Evolutionary conservation across 2,113 vertebrate genomes (phyloP), one percentile per base, ranked within the genome.

Genomic region (Halcyon malimbica): DNA sequence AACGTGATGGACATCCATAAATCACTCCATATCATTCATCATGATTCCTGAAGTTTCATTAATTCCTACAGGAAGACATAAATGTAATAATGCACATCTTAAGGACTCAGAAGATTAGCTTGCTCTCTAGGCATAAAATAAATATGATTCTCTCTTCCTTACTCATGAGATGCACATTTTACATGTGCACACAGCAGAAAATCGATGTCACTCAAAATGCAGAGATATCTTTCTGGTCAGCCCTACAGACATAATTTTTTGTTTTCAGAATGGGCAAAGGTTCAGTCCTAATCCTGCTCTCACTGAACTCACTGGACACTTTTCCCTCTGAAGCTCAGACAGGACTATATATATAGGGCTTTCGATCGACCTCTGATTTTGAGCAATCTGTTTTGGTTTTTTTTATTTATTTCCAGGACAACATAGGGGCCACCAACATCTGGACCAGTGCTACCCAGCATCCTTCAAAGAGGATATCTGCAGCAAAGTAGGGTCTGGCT

Each of bases 21-120:
- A 90, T 86, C 89, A 83, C 37, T 73, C 77, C 21, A 5, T 59
- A 93, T 33, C 51, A 80, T 95, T 92, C 81, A 80, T 75, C 59
- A 64, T 92, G 51, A 78, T 85, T 94, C 90, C 77, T 79, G 44
- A 87, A 83, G 73, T 83, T 94, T 93, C 73, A 96, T 92, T 94
- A 92, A 89, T 94, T 95, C 70, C 68, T 89, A 90, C 65, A 77
- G 56, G 56, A 94, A 95, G 56, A 12, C 31, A 65, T 80, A 80
- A 91, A 77, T 56, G 29, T 75, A 94, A 85, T 54, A 93, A 85
- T 57, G 14, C 67, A 53, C 73, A 70, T 79, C 70, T 68, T 76
- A 69, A 90, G 56, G 46, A 93, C 25, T 25, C 56, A 93, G 39
- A 53, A 92, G 20, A 20, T 29, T 95, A 51, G 16, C 39, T 84